phyloP scores from a whole-genome alignment of 1,140 invertebrate genomes.

The Drusus annulatus region DNA sequence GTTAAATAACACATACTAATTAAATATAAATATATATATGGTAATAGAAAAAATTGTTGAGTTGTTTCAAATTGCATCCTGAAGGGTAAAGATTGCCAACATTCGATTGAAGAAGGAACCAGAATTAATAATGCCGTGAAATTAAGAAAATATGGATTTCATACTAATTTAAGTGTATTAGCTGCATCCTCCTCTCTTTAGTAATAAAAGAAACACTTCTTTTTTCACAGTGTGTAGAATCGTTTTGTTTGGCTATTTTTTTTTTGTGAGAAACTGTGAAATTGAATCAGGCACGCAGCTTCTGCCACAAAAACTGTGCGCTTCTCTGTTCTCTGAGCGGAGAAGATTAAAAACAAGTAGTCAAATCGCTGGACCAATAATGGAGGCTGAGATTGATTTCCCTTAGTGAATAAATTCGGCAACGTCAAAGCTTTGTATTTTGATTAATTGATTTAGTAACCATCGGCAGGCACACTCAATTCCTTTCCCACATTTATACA shows the following conservation, averaged over 20 bases:
- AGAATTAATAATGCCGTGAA: too few relatives aligned
- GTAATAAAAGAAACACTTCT: not conserved
- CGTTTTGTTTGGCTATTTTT: conserved; percentile 47
- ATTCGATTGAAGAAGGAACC: too few relatives aligned
- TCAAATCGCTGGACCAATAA: not conserved
- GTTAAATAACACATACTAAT: too few relatives aligned
- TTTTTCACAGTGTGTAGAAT: conserved; percentile 47
- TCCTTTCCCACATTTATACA: not conserved
- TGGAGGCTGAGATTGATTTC: conserved; percentile 27
- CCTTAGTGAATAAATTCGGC: not conserved
- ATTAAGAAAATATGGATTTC: too few relatives aligned
- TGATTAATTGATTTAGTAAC: not conserved
- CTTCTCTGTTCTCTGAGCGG: not conserved
- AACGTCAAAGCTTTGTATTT: not conserved
- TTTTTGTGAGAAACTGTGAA: conserved; percentile 50
- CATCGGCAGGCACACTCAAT: not conserved
- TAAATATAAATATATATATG: too few relatives aligned
- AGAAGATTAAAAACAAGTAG: conserved; percentile 23
- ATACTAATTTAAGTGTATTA: too few relatives aligned
- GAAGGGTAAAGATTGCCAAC: too few relatives aligned
- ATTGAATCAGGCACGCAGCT: conserved; percentile 54
- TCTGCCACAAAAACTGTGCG: conserved; percentile 26
- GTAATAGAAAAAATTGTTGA: too few relatives aligned
- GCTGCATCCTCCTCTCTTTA: too few relatives aligned
- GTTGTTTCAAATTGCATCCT: too few relatives aligned